These are phyloP conservation scores for Coenonympha arcania DNA, from an alignment of 2,888 invertebrate genomes.

Conservation along the genomic window DNA sequence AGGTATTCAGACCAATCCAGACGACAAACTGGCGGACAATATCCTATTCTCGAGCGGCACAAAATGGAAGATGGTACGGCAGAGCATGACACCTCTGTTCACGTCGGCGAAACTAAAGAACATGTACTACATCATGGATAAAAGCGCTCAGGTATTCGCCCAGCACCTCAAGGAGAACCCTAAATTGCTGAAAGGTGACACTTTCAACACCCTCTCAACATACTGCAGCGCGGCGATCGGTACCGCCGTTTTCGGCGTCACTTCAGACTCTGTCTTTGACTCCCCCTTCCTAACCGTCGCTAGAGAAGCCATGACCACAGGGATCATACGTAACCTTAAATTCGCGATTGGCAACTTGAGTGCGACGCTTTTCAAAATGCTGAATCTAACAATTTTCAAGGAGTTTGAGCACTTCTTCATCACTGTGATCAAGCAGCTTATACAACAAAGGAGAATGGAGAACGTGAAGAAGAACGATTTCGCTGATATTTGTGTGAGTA, in stretches of 20 bases:
- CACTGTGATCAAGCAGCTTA: constrained; percentile 43
- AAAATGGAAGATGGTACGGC: constrained; percentile 38
- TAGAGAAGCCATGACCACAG: constrained; percentile 25
- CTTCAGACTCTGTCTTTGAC: constrained; percentile 38
- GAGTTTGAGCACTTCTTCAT: constrained; percentile 47
- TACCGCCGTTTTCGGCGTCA: constrained; percentile 47
- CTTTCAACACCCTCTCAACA: constrained; percentile 28
- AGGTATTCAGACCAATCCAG: constrained; percentile 25
- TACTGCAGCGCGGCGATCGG: constrained; percentile 37
- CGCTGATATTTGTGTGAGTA: constrained; percentile 43
- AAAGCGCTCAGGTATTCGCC: constrained; percentile 35
- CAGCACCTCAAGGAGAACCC: constrained; percentile 37
- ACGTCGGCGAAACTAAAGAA: constrained; percentile 39
- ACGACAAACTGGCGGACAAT: constrained; percentile 30
- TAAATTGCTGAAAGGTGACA: constrained; percentile 30
- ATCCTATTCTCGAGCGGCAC: constrained; percentile 32
- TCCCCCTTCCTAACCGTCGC: constrained; percentile 37
- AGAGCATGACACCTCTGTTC: constrained; percentile 42
- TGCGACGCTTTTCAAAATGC: constrained; percentile 27
- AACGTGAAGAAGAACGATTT: constrained; percentile 47
- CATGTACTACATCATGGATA: constrained; percentile 40
- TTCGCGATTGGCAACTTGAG: constrained; percentile 27
- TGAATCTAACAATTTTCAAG: constrained; percentile 40
- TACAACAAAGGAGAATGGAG: constrained; percentile 42
- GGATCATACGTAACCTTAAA: constrained; percentile 23